These are phyloP conservation scores for Stomatorhinus walkeri DNA, from an alignment of 2,797 vertebrate genomes.

Conservation along the genomic window DNA sequence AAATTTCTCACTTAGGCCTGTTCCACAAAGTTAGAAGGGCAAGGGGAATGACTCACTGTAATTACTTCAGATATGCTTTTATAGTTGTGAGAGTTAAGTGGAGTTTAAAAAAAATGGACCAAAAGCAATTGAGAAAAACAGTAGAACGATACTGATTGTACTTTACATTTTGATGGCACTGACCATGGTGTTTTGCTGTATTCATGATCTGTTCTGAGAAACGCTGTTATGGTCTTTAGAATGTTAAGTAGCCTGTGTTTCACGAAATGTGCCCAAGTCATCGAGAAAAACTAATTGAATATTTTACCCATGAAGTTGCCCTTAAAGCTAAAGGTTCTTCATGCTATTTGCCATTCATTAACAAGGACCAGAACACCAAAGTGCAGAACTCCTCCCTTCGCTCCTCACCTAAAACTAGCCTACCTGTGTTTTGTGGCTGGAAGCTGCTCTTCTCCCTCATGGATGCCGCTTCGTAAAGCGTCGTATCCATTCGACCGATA, in stretches of 20 bases:
- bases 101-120: not conserved
- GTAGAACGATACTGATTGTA: not conserved
- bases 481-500: not conserved
- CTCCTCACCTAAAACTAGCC: not conserved
- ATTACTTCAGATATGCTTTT: not conserved
- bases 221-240: not conserved
- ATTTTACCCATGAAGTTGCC: not conserved
- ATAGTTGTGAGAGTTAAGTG: not conserved
- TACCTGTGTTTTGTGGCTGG: not conserved
- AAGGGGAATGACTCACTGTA: not conserved
- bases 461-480: not conserved
- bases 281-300: not conserved
- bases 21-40: not conserved
- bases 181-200: not conserved
- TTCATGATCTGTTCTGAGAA: not conserved
- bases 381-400: slow-evolving; percentile 4
- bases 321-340: not conserved
- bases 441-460: not conserved
- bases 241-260: not conserved
- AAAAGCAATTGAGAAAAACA: not conserved
- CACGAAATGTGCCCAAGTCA: not conserved
- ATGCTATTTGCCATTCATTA: not conserved
- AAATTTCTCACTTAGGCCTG: not conserved
- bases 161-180: not conserved
- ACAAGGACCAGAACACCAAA: not conserved